These are phyloP conservation scores for Nomada hirtipes DNA, from an alignment of 2,888 invertebrate genomes.

Conservation along the genomic window DNA sequence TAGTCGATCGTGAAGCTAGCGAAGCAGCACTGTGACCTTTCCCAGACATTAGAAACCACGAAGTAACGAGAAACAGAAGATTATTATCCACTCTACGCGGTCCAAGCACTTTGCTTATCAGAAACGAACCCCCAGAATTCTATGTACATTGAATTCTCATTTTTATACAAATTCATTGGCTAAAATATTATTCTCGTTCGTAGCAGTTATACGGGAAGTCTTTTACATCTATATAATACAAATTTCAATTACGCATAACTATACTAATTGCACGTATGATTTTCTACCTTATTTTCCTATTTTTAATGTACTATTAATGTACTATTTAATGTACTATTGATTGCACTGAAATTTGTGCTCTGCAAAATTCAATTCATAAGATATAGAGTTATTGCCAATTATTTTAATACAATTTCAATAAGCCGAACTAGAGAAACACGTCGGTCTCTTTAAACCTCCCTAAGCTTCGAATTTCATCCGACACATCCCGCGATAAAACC, in stretches of 20 bases:
- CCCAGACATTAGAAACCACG: constrained; percentile 40
- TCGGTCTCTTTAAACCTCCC: neutral
- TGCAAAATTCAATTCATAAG: no score
- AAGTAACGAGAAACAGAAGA: constrained; percentile 40
- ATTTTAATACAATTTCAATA: neutral
- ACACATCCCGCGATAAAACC: neutral
- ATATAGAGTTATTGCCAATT: no score
- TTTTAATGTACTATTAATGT: no score
- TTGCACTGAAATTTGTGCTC: no score
- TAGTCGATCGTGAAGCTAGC: constrained; percentile 40
- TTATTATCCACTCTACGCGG: constrained; percentile 37
- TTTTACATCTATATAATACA: no score
- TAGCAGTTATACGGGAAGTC: no score
- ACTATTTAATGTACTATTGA: no score
- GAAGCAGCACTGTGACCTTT: constrained; percentile 50
- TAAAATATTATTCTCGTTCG: neutral
- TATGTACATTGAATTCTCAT: constrained; percentile 9
- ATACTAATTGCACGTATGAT: no score
- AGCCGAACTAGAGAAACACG: neutral
- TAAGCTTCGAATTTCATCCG: neutral
- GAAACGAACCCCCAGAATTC: neutral
- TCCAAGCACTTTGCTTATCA: constrained; percentile 3
- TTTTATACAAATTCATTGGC: neutral
- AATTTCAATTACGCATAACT: no score
- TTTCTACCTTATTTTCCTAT: no score